phyloP scores from a whole-genome alignment of 2,113 vertebrate species.

The Chlamydotis undulata region DNA sequence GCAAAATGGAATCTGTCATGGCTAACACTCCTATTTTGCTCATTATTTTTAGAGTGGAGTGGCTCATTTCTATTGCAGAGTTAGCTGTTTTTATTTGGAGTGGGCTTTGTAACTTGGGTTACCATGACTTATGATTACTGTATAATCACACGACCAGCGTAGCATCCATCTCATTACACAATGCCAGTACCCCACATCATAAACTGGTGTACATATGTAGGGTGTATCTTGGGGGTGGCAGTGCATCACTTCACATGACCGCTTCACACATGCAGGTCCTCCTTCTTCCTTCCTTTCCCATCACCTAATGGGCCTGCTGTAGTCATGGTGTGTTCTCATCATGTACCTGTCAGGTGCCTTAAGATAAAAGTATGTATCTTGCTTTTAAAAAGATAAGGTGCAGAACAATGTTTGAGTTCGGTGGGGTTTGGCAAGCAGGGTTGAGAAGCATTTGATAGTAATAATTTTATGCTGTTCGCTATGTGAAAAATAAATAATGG shows the following conservation, averaged over 20 bases:
- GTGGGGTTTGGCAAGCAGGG: background rate
- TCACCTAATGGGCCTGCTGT: background rate
- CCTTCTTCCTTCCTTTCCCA: background rate
- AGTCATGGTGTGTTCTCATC: background rate
- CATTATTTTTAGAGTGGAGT: background rate
- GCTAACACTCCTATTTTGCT: background rate
- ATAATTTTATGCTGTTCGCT: background rate
- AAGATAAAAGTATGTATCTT: background rate
- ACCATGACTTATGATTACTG: background rate
- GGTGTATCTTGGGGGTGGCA: background rate
- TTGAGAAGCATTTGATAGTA: background rate
- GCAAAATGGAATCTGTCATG: background rate
- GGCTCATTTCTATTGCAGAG: background rate
- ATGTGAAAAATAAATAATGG: background rate
- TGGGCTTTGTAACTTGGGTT: background rate
- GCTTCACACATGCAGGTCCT: background rate
- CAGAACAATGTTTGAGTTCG: background rate
- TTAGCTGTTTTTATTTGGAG: background rate
- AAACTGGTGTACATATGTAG: accelerated
- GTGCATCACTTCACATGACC: background rate
- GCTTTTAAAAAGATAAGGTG: background rate
- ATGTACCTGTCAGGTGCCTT: background rate
- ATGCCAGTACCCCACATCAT: background rate
- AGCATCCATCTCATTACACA: background rate
- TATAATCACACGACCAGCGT: background rate